Percentiles rank a stretch among this genome's conserved stretches.
Conservation (phyloP, 2,888 invertebrate genomes). For the Darwinula stevensoni region DNA sequence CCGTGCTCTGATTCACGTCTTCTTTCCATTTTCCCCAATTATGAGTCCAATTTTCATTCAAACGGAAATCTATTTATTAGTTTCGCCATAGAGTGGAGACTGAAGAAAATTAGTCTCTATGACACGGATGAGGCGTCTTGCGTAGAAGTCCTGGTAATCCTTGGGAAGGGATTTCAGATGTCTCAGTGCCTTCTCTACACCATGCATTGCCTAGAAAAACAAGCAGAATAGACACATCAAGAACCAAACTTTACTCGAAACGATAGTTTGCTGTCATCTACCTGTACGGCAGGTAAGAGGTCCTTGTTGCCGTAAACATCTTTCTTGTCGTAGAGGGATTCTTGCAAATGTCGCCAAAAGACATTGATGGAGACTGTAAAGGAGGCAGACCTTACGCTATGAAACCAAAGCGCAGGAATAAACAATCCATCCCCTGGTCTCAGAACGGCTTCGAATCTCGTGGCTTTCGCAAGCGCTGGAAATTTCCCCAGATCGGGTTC, state of each 20-base stretch:
- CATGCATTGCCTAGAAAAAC: slow-evolving; percentile 18
- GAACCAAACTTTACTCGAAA: not conserved
- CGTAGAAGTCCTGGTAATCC: slow-evolving; percentile 21
- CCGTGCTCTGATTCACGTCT: not conserved
- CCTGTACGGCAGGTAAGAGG: slow-evolving; percentile 18
- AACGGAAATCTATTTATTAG: too few relatives aligned
- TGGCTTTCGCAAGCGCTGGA: slow-evolving; percentile 18
- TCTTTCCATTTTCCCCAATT: too few relatives aligned
- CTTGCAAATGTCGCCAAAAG: slow-evolving; percentile 22
- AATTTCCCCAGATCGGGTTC: slow-evolving; percentile 17
- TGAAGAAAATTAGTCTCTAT: too few relatives aligned
- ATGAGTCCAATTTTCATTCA: too few relatives aligned
- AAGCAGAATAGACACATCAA: slow-evolving; percentile 9
- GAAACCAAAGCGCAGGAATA: slow-evolving; percentile 27
- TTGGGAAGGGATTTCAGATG: slow-evolving; percentile 19
- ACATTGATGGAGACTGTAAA: slow-evolving; percentile 23
- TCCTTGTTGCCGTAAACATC: slow-evolving; percentile 26
- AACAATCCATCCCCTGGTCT: slow-evolving; percentile 22
- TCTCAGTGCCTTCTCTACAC: slow-evolving; percentile 18
- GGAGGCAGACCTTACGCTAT: slow-evolving; percentile 20
- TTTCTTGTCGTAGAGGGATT: slow-evolving; percentile 19
- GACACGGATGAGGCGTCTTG: too few relatives aligned
- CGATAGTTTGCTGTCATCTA: too few relatives aligned
- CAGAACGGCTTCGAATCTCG: slow-evolving; percentile 16
- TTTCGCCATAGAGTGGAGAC: too few relatives aligned